These are phyloP conservation scores for Ooceraea biroi DNA, from an alignment of 1,140 invertebrate species.

Conservation along the genomic window DNA sequence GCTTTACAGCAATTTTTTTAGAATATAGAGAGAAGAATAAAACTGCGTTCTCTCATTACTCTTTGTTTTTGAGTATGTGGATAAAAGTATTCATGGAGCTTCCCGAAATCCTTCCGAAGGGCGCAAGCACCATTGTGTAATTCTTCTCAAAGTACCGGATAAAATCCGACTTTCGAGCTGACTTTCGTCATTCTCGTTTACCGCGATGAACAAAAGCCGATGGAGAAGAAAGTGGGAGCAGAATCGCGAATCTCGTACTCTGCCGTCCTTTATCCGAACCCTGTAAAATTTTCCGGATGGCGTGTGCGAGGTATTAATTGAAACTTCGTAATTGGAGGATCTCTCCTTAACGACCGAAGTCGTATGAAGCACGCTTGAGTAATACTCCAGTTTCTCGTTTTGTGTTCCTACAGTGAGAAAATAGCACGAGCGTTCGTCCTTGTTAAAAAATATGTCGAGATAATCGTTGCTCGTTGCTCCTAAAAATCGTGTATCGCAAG, in stretches of 20 bases:
- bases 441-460: not conserved
- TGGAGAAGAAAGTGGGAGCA: not conserved
- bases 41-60: slow-evolving; percentile 12
- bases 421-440: not conserved
- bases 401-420: not conserved
- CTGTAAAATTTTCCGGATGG: slow-evolving; percentile 47
- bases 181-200: slow-evolving; percentile 55
- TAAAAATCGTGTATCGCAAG: not conserved
- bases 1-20: slow-evolving; percentile 10
- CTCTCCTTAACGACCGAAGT: slow-evolving; percentile 46
- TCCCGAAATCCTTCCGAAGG: slow-evolving; percentile 23
- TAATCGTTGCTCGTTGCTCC: not conserved
- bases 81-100: slow-evolving; percentile 29
- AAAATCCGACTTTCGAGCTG: slow-evolving; percentile 45
- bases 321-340: slow-evolving; percentile 58
- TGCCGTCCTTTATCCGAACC: slow-evolving; percentile 37
- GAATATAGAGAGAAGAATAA: slow-evolving; percentile 13
- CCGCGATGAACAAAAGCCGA: slow-evolving; percentile 42
- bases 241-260: slow-evolving; percentile 30
- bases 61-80: slow-evolving; percentile 5
- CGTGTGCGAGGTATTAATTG: slow-evolving; percentile 49
- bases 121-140: slow-evolving; percentile 35
- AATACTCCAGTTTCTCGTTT: slow-evolving; percentile 24
- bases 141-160: slow-evolving; percentile 47
- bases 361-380: slow-evolving; percentile 32